phyloP scores from a whole-genome alignment of 2,797 vertebrate genomes.

The Synanceia verrucosa region DNA sequence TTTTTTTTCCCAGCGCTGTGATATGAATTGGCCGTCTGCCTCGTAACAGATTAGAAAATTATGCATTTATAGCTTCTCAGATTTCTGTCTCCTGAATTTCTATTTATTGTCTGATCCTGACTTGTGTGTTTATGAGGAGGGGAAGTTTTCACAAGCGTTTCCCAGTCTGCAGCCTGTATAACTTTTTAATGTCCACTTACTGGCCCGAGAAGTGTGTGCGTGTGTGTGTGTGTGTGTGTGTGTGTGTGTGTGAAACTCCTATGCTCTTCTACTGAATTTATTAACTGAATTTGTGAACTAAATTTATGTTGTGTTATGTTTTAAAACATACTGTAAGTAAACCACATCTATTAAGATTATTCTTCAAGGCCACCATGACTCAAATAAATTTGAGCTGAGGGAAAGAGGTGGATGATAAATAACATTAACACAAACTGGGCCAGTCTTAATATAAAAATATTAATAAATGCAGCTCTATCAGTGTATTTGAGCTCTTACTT shows the following conservation, averaged over 20 bases:
- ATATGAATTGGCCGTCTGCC: constrained; percentile 70
- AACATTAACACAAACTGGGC: not conserved
- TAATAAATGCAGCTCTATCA: not conserved
- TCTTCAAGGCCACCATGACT: not conserved
- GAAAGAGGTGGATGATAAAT: not conserved
- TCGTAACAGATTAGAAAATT: constrained; percentile 73
- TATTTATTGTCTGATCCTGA: constrained; percentile 73
- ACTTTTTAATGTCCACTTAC: constrained; percentile 51
- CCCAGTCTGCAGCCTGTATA: constrained; percentile 48
- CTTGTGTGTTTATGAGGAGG: constrained; percentile 63
- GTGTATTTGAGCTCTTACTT: constrained; percentile 81
- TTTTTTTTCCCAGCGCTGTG: constrained; percentile 40
- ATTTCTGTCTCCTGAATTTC: constrained; percentile 73
- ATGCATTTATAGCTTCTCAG: constrained; percentile 71
- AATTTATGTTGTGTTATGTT: not conserved
- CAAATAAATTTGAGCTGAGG: not conserved
- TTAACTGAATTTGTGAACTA: constrained; percentile 4
- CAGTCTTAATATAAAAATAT: not conserved
- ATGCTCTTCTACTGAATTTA: constrained; percentile 3
- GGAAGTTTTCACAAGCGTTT: constrained; percentile 69
- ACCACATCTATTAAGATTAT: not conserved
- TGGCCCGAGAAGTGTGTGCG: constrained; percentile 26
- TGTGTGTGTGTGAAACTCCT: not conserved
- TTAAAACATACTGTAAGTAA: not conserved
- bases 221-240: not conserved